Percentiles rank a stretch among this genome's conserved stretches.
These are phyloP conservation scores for Thelaira solivaga DNA, from an alignment of 2,888 invertebrate species.

Conservation along the genomic window DNA sequence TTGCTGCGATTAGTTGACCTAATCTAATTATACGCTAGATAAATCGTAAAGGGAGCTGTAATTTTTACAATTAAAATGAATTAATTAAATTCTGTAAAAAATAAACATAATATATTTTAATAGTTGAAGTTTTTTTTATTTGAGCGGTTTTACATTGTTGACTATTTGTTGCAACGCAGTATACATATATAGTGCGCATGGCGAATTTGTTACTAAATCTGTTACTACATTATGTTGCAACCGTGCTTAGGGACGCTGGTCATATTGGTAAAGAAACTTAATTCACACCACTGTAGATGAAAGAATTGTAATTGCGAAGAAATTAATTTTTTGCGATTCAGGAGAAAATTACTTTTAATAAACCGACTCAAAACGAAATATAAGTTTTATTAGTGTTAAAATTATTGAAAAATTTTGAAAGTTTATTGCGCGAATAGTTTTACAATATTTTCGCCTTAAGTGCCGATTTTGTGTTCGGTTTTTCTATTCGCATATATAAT, in stretches of 20 bases:
- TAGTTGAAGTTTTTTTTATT: no score
- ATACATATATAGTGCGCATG: no score
- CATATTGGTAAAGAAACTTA: slow-evolving; percentile 17
- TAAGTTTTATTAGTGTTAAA: not conserved
- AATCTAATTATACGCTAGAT: no score
- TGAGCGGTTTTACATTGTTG: no score
- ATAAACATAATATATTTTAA: no score
- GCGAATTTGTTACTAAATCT: no score
- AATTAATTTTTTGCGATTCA: slow-evolving; percentile 1
- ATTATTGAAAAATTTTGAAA: not conserved
- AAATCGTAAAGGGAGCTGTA: no score
- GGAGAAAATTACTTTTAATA: not conserved
- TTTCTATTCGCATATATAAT: slow-evolving; percentile 42
- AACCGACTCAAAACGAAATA: not conserved
- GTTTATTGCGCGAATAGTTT: slow-evolving; percentile 16
- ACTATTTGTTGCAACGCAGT: no score
- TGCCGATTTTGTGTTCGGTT: slow-evolving; percentile 52
- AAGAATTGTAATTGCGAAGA: slow-evolving; percentile 36
- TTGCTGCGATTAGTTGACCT: no score
- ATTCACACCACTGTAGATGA: slow-evolving; percentile 39
- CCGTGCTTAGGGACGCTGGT: slow-evolving; percentile 53
- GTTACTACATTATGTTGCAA: slow-evolving; percentile 9
- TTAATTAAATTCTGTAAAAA: no score
- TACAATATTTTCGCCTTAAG: slow-evolving; percentile 14
- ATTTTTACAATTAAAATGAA: no score